Conservation (phyloP, 2,888 invertebrate species). For the Melipona bicolor region DNA sequence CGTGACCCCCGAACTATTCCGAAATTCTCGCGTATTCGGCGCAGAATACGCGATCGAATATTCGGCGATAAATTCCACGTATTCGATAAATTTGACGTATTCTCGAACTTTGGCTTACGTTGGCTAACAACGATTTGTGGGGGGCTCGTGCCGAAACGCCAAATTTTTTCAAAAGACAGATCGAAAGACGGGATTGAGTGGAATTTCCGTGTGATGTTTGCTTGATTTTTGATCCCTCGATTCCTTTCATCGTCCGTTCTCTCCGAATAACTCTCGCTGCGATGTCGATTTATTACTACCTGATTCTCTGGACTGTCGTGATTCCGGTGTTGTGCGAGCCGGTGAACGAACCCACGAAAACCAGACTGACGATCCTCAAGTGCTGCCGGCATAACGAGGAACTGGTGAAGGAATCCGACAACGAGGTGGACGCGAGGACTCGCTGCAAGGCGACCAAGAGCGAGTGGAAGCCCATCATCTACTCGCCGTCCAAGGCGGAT, state of each 20-base stretch:
- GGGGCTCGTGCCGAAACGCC: neutral
- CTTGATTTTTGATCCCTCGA: neutral
- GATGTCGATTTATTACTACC: slow-evolving; percentile 9
- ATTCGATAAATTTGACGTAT: neutral
- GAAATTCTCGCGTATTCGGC: neutral
- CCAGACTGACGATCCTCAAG: slow-evolving; percentile 83
- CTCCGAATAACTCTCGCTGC: slow-evolving; percentile 1
- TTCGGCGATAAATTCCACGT: neutral
- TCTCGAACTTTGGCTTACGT: neutral
- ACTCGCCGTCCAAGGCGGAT: slow-evolving; percentile 84
- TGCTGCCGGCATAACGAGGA: slow-evolving; percentile 86
- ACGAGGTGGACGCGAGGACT: slow-evolving; percentile 49
- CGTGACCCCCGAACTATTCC: neutral
- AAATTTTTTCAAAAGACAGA: neutral
- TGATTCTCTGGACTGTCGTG: slow-evolving; percentile 29
- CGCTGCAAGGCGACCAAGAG: slow-evolving; percentile 77
- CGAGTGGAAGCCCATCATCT: slow-evolving; percentile 87
- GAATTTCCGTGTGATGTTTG: slow-evolving; percentile 16
- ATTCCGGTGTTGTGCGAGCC: slow-evolving; percentile 49
- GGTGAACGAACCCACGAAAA: slow-evolving; percentile 39
- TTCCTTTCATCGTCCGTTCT: too few relatives aligned
- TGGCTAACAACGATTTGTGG: neutral
- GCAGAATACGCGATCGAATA: neutral
- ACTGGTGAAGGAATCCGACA: slow-evolving; percentile 81
- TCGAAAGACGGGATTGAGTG: neutral